Conservation (phyloP, 2,113 vertebrate species). For the Alces alces region DNA sequence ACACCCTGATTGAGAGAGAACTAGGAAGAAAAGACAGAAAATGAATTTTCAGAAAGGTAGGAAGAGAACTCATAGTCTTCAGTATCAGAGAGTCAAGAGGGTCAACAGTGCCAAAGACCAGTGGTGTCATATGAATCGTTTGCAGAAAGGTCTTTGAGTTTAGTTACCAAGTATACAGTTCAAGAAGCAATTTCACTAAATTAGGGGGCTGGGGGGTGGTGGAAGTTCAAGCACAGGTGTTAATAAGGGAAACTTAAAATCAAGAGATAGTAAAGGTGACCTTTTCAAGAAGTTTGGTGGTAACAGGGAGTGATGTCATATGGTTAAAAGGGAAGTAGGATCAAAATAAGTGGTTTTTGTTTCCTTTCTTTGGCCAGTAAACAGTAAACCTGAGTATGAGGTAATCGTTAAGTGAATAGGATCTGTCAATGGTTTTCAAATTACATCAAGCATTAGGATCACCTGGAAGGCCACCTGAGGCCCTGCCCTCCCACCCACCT, state of each 20-base stretch:
- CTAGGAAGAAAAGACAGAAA: background rate
- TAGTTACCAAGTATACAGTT: background rate
- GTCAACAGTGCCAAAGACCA: background rate
- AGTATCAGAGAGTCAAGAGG: background rate
- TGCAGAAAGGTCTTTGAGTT: background rate
- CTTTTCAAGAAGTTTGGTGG: background rate
- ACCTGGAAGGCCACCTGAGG: background rate
- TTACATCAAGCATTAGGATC: background rate
- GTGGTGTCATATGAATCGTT: background rate
- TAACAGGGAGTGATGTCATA: background rate
- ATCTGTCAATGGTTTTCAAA: background rate
- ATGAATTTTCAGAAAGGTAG: background rate
- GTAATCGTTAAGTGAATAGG: background rate
- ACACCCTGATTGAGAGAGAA: background rate
- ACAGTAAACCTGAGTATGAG: background rate
- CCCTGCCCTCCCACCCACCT: too few relatives aligned
- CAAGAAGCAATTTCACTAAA: background rate
- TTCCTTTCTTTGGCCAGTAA: constrained; percentile 5
- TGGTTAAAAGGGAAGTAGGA: background rate
- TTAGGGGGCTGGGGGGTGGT: background rate
- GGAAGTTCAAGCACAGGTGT: background rate
- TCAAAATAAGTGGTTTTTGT: background rate
- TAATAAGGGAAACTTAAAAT: background rate
- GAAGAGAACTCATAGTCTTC: background rate
- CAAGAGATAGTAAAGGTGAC: background rate